phyloP scores from a whole-genome alignment of 2,888 invertebrate genomes.

The Himalopsyche japonica region DNA sequence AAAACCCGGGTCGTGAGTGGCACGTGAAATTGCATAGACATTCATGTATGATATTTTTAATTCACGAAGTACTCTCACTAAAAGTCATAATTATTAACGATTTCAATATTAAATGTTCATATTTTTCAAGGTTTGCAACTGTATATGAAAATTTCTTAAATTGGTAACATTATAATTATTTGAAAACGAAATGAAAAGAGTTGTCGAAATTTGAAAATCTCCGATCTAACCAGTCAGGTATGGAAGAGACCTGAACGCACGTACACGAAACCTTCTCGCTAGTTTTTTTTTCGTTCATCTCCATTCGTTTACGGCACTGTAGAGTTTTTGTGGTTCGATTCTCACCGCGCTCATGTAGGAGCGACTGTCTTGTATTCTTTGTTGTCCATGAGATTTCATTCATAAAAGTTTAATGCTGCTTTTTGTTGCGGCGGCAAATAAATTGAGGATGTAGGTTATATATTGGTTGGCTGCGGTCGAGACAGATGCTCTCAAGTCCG shows the following conservation, averaged over 20 bases:
- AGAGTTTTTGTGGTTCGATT: constrained; percentile 19
- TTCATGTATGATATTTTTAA: too few species aligned
- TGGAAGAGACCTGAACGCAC: constrained; percentile 34
- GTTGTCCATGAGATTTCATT: constrained; percentile 38
- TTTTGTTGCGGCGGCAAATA: constrained; percentile 35
- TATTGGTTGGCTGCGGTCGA: constrained; percentile 27
- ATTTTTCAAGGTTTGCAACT: too few species aligned
- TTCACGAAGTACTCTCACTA: too few species aligned
- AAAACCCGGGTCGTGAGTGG: too few species aligned
- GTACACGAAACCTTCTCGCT: constrained; percentile 27
- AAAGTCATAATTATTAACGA: too few species aligned
- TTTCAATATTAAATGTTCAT: too few species aligned
- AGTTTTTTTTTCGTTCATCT: constrained; percentile 16
- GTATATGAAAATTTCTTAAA: too few species aligned
- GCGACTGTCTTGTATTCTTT: constrained; percentile 29
- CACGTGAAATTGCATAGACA: too few species aligned
- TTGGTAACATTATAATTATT: too few species aligned
- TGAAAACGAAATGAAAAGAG: too few species aligned
- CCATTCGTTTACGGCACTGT: constrained; percentile 29
- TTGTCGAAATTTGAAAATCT: neutral
- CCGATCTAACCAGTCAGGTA: constrained; percentile 20
- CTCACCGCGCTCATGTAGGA: constrained; percentile 9
- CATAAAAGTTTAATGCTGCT: constrained; percentile 33
- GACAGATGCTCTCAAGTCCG: constrained; percentile 22
- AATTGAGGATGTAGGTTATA: constrained; percentile 40